Evolutionary conservation across 1,140 invertebrate species (phyloP), one percentile per base, ranked within the genome.

Genomic region (Drosophila ironensis): DNA sequence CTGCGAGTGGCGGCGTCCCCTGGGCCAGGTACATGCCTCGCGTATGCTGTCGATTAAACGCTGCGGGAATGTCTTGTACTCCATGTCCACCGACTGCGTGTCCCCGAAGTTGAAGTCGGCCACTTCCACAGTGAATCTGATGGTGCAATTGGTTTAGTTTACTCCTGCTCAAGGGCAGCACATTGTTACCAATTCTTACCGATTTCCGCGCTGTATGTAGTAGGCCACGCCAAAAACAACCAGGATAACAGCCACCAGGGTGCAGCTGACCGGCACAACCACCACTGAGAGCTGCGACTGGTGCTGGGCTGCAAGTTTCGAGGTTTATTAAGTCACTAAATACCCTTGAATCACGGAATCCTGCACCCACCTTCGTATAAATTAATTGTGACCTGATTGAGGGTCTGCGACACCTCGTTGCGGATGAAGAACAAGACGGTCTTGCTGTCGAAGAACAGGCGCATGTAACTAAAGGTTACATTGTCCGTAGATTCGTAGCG

Each of bases 31-130:
- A 56, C 73, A 73, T 54, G 68, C 92, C 90, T 72, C 91, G 72
- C 52, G 89, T 67, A 97, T 92, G n/a, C 95, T 95, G 66, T 96
- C 95, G 19, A 93, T 91, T 2, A 97, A 91, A 35, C 96, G 91
- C 76, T 96, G 95, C 3, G 92, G 91, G 80, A 97, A 97, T 16
- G 95, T 96, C 91, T 96, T 96, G 76, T 96, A 96, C 64, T 96
- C 95, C 89, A 96, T 92, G 56, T 96, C 94, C 6, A 93, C 92
- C 25, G 91, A 92, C 88, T 93, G 93, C 17, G 89, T 91, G 68
- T 95, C 93, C 1, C 95, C 95, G 88, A 97, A 97, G 90, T 97
- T 95, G 78, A 97, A 97, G 87, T 97, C 94, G 0, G 96, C 96
- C 2, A 96, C 95, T 91, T 97, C 96, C 11, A 97, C 92, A 1